Percentiles rank a stretch among this genome's conserved stretches.
Conservation (phyloP, 1,140 invertebrate species). For the Camponotus vicinus region DNA sequence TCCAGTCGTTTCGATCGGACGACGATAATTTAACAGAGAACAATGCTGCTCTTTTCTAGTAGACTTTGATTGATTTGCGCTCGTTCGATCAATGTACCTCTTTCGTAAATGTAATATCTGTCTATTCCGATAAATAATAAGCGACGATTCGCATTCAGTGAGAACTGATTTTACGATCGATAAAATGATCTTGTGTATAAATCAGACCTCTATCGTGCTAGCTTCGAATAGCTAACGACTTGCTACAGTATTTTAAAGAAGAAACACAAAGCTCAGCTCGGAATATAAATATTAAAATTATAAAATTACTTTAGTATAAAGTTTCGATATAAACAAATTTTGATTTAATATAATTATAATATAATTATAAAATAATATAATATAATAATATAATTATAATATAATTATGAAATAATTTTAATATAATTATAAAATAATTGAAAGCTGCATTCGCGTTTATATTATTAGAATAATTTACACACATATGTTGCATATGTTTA, state of each 20-base stretch:
- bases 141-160: slow-evolving; percentile 44
- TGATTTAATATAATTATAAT: too few relatives aligned
- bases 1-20: slow-evolving; percentile 52
- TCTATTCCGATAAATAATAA: slow-evolving; percentile 55
- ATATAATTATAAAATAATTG: not conserved
- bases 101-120: slow-evolving; percentile 58
- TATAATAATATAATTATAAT: not conserved
- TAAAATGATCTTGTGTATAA: slow-evolving; percentile 41
- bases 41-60: slow-evolving; percentile 3
- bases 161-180: slow-evolving; percentile 40
- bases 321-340: not conserved
- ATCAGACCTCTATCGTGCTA: slow-evolving; percentile 38
- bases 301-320: not conserved
- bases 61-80: slow-evolving; percentile 47
- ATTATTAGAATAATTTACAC: not conserved
- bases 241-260: not conserved
- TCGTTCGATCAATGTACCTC: slow-evolving; percentile 28
- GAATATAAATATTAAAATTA: not conserved
- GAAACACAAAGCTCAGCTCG: not conserved
- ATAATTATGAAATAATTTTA: not conserved
- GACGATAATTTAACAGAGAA: slow-evolving; percentile 65
- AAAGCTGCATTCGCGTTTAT: not conserved
- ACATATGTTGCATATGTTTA: not conserved
- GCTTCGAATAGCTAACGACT: not conserved
- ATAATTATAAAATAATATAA: slow-evolving; percentile 2